These are phyloP conservation scores for Chelmon rostratus DNA, from an alignment of 2,797 vertebrate species.

Conservation along the genomic window DNA sequence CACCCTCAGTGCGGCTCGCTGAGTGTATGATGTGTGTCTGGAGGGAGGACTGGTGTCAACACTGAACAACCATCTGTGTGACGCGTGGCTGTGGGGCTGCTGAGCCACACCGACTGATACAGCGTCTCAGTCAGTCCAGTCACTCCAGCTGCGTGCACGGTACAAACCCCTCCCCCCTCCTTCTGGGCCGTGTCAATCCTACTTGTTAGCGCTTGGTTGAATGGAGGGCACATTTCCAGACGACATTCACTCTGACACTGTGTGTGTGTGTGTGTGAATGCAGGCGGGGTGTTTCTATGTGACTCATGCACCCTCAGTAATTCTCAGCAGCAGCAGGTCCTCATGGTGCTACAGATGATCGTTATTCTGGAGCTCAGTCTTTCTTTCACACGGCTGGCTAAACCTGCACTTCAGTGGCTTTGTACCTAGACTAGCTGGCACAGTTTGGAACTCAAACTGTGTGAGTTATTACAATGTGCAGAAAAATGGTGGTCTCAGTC, in stretches of 20 bases:
- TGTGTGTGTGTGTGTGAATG: conserved; percentile 16
- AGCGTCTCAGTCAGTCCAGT: conserved; percentile 47
- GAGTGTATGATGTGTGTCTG: conserved; percentile 59
- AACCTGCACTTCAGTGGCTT: conserved; percentile 20
- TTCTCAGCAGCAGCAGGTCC: conserved; percentile 42
- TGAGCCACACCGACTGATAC: conserved; percentile 35
- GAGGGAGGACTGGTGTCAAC: conserved; percentile 66
- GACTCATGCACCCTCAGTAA: conserved; percentile 63
- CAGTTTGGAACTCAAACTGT: not conserved
- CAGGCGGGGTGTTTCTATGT: conserved; percentile 57
- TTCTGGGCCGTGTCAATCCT: conserved; percentile 35
- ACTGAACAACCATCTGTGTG: conserved; percentile 62
- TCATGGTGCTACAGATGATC: conserved; percentile 41
- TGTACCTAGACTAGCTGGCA: conserved; percentile 1
- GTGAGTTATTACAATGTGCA: no score
- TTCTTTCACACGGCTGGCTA: conserved; percentile 43
- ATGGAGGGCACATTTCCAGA: conserved; percentile 51
- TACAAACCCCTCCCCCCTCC: not conserved
- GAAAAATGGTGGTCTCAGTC: no score
- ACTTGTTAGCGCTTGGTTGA: conserved; percentile 47
- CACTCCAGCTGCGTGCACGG: conserved; percentile 21
- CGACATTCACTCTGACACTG: conserved; percentile 20
- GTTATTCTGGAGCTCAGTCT: conserved; percentile 45
- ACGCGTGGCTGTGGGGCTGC: conserved; percentile 39
- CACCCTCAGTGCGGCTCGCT: conserved; percentile 29